These are phyloP conservation scores for Phrynosoma platyrhinos DNA, from an alignment of 2,113 vertebrate genomes.

Conservation along the genomic window DNA sequence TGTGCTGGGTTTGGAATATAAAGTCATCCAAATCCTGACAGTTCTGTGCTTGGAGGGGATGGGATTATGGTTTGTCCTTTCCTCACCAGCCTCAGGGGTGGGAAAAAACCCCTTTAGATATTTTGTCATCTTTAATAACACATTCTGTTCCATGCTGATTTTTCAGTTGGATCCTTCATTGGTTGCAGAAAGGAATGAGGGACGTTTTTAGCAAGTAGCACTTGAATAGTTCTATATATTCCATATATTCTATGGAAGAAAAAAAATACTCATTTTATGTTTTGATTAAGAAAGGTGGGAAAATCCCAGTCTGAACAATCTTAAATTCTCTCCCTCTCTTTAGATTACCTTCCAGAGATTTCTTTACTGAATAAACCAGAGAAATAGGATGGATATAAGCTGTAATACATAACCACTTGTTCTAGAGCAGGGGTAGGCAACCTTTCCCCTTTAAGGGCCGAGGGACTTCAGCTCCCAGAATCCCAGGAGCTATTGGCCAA, in stretches of 20 bases:
- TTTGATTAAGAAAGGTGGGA: too few species aligned
- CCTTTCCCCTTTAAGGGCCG: too few species aligned
- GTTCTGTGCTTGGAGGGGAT: conserved; percentile 27
- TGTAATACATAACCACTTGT: neutral
- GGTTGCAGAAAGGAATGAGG: neutral
- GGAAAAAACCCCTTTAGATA: neutral
- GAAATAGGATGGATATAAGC: neutral
- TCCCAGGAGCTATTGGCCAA: too few species aligned
- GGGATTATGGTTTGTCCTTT: neutral
- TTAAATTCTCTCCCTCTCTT: neutral
- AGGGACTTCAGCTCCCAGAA: too few species aligned
- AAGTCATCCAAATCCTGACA: conserved; percentile 46
- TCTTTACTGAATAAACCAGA: neutral
- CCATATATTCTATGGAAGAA: neutral
- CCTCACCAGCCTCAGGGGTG: neutral
- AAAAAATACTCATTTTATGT: too few species aligned
- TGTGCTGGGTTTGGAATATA: conserved; percentile 29
- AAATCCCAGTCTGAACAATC: neutral
- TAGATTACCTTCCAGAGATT: conserved; percentile 13
- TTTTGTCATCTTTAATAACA: conserved; percentile 43
- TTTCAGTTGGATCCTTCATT: conserved; percentile 30
- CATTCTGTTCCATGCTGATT: conserved; percentile 19
- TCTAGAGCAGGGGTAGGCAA: too few species aligned
- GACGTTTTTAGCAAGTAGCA: neutral
- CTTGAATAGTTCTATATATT: neutral